A percentile compares a stretch with the other conserved stretches of the same genome.
Conservation (phyloP, 2,113 vertebrate species). For the Podarcis muralis region DNA sequence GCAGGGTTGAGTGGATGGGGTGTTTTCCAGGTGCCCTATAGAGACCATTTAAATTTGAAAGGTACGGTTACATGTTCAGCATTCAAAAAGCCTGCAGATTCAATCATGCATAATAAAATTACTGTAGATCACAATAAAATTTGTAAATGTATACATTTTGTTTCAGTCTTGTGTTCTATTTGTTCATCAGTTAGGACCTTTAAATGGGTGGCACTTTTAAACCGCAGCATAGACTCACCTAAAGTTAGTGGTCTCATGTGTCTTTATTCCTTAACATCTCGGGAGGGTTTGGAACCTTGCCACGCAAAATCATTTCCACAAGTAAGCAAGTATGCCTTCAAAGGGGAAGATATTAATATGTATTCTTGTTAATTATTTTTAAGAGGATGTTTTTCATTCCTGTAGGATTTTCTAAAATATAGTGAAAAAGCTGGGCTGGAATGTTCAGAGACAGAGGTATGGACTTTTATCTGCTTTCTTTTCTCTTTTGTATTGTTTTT, state of each 20-base stretch:
- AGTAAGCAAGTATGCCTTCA: background rate
- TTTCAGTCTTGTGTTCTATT: too few species aligned
- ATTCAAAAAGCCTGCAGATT: background rate
- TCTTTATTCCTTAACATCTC: too few species aligned
- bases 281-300: too few species aligned
- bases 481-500: background rate
- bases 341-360: background rate
- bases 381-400: conserved; percentile 52
- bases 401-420: conserved; percentile 94
- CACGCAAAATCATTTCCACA: background rate
- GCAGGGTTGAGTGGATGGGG: too few species aligned
- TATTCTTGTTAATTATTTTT: conserved; percentile 15
- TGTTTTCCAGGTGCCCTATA: background rate
- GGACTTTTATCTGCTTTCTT: conserved; percentile 29
- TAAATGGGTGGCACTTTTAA: too few species aligned
- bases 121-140: background rate
- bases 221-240: too few species aligned
- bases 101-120: background rate
- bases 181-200: too few species aligned
- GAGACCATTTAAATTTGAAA: background rate
- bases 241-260: too few species aligned
- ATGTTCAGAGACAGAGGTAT: conserved; percentile 92
- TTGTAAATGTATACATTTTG: background rate
- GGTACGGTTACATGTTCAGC: background rate
- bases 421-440: conserved; percentile 93